These are phyloP conservation scores for Theristicus caerulescens DNA, from an alignment of 2,113 vertebrate genomes.

Conservation along the genomic window DNA sequence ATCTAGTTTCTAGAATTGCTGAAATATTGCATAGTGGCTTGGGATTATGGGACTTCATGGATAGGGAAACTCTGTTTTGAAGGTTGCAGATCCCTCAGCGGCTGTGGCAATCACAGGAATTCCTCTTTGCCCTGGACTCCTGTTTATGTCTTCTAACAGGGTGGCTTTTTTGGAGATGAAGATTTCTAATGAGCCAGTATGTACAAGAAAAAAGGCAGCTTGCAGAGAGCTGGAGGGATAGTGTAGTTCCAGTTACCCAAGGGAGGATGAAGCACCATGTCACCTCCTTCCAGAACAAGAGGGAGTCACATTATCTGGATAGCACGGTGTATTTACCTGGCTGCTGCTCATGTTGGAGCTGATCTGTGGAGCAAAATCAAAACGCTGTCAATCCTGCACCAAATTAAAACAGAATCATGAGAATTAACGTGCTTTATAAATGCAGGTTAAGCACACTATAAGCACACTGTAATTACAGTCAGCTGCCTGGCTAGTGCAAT, in stretches of 20 bases:
- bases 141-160: background rate
- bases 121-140: background rate
- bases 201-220: background rate
- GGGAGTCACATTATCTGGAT: background rate
- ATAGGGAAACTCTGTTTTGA: background rate
- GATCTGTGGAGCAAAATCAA: background rate
- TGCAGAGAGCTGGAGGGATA: background rate
- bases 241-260: background rate
- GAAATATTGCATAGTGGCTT: background rate
- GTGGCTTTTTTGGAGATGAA: background rate
- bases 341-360: background rate
- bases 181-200: background rate
- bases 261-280: background rate
- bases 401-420: constrained; percentile 64
- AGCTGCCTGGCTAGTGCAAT: constrained; percentile 53
- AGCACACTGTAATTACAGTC: constrained; percentile 71
- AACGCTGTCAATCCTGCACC: constrained; percentile 12
- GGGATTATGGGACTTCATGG: background rate
- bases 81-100: background rate
- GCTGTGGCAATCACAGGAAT: background rate
- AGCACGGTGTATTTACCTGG: background rate
- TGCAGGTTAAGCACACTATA: constrained; percentile 69
- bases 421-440: constrained; percentile 54
- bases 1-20: background rate
- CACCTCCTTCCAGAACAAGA: background rate